Base-by-base conservation (phyloP, 2,888 invertebrate genomes). In the Spodoptera littoralis region DNA sequence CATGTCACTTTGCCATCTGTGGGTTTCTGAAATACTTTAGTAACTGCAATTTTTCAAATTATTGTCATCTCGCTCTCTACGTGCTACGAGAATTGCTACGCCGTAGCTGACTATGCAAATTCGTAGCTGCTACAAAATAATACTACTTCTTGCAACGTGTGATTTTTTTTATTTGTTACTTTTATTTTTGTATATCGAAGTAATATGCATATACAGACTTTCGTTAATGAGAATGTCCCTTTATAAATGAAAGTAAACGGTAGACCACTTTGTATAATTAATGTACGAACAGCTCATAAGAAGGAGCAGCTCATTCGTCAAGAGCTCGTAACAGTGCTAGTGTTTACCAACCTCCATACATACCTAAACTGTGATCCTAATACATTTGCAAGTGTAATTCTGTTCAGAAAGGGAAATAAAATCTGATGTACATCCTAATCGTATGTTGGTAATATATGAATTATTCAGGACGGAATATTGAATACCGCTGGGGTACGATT, bases 391-490 rank as follows among this genome's bases (percentile, higher is more conserved):
- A 81, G 71, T 77, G 70, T 79, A 77, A 81, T 81, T 56, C 62
- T 48, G 47, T 68, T 65, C 62, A 64, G 62, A 70, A 75, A 63
- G 65, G 65, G 76, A 76, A 82, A 83, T 80, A 83, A 86, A 84
- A 81, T 84, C 73, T 73, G 77, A 76, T 76, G 80, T 77, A 82
- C 84, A 81, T 81, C 81, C 80, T 87, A 87, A 87, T 88, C 86
- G 81, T 71, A 79, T 79, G 79, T 81, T 73, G 80, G 73, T 73
- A 65, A 63, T 70, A 63, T 71, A 84, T 88, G 88, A 87, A 88
- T 88, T 66, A 88, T 86, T 85, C 88, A 88, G 61, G 57, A 67
- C 66, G 70, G 79, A 79, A 84, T 83, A 88, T 88, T 87, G 88
- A 88, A 88, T 88, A 83, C 83, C 77, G 77, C 50, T 49, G 67